These are phyloP conservation scores for Pseudopipra pipra DNA, from an alignment of 2,113 vertebrate species.

Conservation along the genomic window DNA sequence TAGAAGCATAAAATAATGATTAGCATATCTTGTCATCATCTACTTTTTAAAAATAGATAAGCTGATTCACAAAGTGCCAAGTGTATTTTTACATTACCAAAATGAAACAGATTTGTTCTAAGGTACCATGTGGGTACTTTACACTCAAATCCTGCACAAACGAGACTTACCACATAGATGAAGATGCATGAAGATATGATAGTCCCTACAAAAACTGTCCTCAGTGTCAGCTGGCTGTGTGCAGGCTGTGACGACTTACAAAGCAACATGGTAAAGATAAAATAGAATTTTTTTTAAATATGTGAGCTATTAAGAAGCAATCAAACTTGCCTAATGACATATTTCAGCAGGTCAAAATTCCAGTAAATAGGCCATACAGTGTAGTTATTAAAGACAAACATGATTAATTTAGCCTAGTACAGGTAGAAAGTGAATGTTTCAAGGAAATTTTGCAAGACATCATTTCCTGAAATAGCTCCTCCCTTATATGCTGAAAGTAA, in stretches of 20 bases:
- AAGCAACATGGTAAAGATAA: not conserved
- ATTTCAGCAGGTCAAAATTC: not conserved
- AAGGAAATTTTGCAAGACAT: not conserved
- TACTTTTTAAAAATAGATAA: not conserved
- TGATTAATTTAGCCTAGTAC: not conserved
- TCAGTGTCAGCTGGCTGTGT: not conserved
- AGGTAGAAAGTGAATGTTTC: not conserved
- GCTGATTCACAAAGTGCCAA: not conserved
- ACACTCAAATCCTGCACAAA: not conserved
- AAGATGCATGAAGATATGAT: not conserved
- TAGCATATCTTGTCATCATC: not conserved
- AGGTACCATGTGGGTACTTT: not conserved
- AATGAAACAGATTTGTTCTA: not conserved
- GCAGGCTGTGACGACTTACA: not conserved
- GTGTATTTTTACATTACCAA: not conserved
- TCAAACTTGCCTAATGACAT: not conserved
- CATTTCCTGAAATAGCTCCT: not conserved
- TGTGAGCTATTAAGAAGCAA: not conserved
- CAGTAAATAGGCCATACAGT: not conserved
- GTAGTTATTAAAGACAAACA: not conserved
- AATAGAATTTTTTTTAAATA: not conserved
- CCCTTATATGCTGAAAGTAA: not conserved
- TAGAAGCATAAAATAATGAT: not conserved
- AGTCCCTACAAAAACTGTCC: not conserved
- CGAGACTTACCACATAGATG: not conserved